Percentiles rank a stretch among this genome's conserved stretches.
These are phyloP conservation scores for Lutraria rhynchaena DNA, from an alignment of 1,140 invertebrate genomes.

Conservation along the genomic window DNA sequence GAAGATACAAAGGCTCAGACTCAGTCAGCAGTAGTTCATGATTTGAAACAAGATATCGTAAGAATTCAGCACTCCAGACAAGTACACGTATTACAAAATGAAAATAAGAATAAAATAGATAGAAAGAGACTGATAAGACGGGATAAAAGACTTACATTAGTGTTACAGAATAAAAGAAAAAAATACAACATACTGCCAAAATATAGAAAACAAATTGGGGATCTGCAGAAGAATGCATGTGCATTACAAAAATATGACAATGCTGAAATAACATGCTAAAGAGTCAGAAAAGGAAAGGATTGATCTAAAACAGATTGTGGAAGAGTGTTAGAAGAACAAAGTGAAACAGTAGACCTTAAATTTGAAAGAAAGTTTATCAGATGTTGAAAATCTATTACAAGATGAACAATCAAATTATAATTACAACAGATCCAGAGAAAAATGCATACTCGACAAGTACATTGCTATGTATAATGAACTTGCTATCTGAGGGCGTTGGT, in stretches of 20 bases:
- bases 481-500: slow-evolving; percentile 48
- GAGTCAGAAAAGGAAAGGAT: slow-evolving; percentile 15
- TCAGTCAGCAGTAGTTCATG: not conserved
- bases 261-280: slow-evolving; percentile 7
- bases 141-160: slow-evolving; percentile 8
- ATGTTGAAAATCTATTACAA: slow-evolving; percentile 13
- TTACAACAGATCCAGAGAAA: slow-evolving; percentile 25
- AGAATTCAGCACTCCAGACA: slow-evolving; percentile 1
- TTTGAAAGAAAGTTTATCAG: slow-evolving; percentile 32
- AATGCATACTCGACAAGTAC: slow-evolving; percentile 12
- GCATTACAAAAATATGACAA: slow-evolving; percentile 23
- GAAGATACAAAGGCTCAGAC: slow-evolving; percentile 20
- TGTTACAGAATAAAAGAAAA: slow-evolving; percentile 38
- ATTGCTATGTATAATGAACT: slow-evolving; percentile 45
- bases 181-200: slow-evolving; percentile 38
- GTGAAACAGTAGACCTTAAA: not conserved
- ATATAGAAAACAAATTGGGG: slow-evolving; percentile 13
- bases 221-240: slow-evolving; percentile 34
- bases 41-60: slow-evolving; percentile 34
- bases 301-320: slow-evolving; percentile 8
- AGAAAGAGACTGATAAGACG: slow-evolving; percentile 29
- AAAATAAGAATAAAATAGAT: slow-evolving; percentile 28
- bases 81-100: slow-evolving; percentile 8
- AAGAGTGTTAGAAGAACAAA: not conserved
- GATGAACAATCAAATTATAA: slow-evolving; percentile 10